Conservation (phyloP, 2,888 invertebrate species). For the Melieria crassipennis region DNA sequence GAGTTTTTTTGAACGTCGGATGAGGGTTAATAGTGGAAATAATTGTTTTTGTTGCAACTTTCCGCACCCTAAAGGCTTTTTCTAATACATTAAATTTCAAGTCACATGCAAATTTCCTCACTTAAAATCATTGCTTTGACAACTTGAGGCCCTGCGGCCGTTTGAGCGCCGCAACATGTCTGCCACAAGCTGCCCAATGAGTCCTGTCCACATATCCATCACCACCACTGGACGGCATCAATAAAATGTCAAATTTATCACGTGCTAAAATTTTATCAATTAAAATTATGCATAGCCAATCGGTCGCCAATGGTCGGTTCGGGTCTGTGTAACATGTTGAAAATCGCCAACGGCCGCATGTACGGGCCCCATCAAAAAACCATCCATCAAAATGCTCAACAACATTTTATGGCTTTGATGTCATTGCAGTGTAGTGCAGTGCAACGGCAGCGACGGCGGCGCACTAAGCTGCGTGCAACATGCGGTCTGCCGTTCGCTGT, state of each 20-base stretch:
- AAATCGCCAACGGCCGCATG: conserved; percentile 40
- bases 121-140: too few species aligned
- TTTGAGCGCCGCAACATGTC: too few species aligned
- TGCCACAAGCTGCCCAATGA: too few species aligned
- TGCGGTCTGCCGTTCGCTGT: neutral
- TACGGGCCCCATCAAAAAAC: conserved; percentile 53
- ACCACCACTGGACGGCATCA: neutral
- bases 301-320: conserved; percentile 4
- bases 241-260: conserved; percentile 56
- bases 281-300: conserved; percentile 58
- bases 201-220: too few species aligned
- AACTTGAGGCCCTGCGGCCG: too few species aligned
- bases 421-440: conserved; percentile 32
- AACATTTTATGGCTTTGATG: conserved; percentile 43
- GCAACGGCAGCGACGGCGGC: neutral
- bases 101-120: too few species aligned
- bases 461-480: neutral
- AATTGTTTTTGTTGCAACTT: too few species aligned
- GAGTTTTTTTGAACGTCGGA: too few species aligned
- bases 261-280: conserved; percentile 63
- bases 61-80: too few species aligned
- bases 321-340: conserved; percentile 2
- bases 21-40: too few species aligned
- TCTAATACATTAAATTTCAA: too few species aligned
- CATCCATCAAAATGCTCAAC: conserved; percentile 59